Base-by-base conservation (phyloP, 2,888 invertebrate species). In the Hoplodrina ambigua region DNA sequence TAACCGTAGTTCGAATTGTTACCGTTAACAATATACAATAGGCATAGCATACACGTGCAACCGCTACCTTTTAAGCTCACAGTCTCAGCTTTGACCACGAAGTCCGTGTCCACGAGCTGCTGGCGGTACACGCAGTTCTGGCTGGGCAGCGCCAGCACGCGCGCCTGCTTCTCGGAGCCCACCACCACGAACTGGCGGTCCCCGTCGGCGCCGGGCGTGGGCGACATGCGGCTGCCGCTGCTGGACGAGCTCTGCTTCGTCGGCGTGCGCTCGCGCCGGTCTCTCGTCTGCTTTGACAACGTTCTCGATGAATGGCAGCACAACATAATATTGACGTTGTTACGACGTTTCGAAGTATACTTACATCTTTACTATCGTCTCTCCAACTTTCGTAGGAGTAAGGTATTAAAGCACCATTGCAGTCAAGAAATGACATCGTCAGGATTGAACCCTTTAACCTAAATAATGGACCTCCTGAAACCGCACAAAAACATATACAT, bases 391-490 rank as follows among this genome's bases (percentile, higher is more conserved):
- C 99, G 90, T 97, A 98, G 55, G 98, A 97, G 90, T 98, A 98
- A 75, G 98, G 98, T 90, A 99, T 98, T 85, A 99, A 97, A 90
- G 98, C 97, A 90, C 99, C 99, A 90, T 98, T 98, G 92, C 98
- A 98, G 96, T 99, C 99, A 92, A 99, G 96, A 96, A 99, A 99
- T 82, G 99, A 98, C 97, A 99, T 98, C 82, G 98, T 97, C 88
- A 99, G 96, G 90, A 99, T 98, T 91, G 98, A 97, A 88, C 99
- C 99, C 96, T 99, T 99, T 94, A 99, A 96, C 95, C 99, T 98
- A 96, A 99, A 99, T 92, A 99, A 98, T 86, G 99, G 99, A 87
- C 99, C 99, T 90, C 99, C 99, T 98, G 96, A 25, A 96, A 94
- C 64, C 56, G 71, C 17, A 70, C 10, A 67, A 74, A 37, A 6